Conservation (phyloP, 2,888 invertebrate genomes). For the Epistrophella euchroma region DNA sequence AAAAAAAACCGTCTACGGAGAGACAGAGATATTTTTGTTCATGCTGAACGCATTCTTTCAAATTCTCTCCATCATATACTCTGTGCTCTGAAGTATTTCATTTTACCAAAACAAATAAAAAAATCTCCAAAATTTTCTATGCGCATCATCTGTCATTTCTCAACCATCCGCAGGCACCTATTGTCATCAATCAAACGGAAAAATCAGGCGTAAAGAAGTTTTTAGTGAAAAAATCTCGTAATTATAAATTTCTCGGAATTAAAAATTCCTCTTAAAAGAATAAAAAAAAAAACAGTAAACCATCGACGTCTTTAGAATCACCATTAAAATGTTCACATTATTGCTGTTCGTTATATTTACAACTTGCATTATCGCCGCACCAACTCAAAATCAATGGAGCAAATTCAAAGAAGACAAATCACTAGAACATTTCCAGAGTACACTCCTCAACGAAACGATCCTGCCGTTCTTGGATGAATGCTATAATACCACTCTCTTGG, state of each 20-base stretch:
- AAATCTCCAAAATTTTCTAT: slow-evolving; percentile 2
- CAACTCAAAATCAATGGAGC: slow-evolving; percentile 36
- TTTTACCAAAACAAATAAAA: not conserved
- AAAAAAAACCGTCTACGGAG: too few relatives aligned
- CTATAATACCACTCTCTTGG: slow-evolving; percentile 2
- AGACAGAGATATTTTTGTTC: too few relatives aligned
- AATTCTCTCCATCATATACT: not conserved
- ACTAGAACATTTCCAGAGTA: slow-evolving; percentile 50
- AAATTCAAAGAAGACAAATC: slow-evolving; percentile 36
- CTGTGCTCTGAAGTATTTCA: not conserved
- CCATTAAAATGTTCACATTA: slow-evolving; percentile 49
- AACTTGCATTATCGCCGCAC: slow-evolving; percentile 35
- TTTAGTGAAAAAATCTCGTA: not conserved
- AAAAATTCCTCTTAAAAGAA: not conserved
- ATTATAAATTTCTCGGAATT: slow-evolving; percentile 9
- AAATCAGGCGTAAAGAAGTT: slow-evolving; percentile 24
- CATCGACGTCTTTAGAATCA: not conserved
- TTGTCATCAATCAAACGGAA: slow-evolving; percentile 20
- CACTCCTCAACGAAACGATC: slow-evolving; percentile 41
- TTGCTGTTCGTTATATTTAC: slow-evolving; percentile 41
- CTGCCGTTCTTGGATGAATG: slow-evolving; percentile 58
- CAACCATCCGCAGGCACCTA: not conserved
- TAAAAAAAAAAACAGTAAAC: too few relatives aligned
- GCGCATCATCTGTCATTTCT: not conserved
- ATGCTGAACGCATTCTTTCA: not conserved